Evolutionary conservation across 1,140 invertebrate species (phyloP), one percentile per base, ranked within the genome.

Genomic region (Camponotus pennsylvanicus): DNA sequence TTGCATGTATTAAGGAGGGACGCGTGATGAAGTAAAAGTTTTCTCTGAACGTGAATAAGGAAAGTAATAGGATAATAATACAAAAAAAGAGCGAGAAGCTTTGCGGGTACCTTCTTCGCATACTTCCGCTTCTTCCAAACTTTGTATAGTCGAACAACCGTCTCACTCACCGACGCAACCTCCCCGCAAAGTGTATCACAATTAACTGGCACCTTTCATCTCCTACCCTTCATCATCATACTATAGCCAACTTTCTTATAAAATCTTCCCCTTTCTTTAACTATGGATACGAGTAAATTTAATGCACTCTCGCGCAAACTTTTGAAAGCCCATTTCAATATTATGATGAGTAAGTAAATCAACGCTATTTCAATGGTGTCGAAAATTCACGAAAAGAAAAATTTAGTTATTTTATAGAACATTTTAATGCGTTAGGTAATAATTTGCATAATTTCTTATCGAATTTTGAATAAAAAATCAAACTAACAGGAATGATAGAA

Each of bases 181-280:
- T 93, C 4, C 92, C 94, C 88, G 89, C 82, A 92, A 93, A 94
- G 92, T 93, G 92, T 94, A 94, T 94, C 93, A 94, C 92, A 94
- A 94, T 94, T 94, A 94, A 92, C 91, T 92, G 85, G 86, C 88
- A 89, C 86, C 55, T 82, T 73, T 82, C 66, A 90, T 84, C 90
- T 88, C 88, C 91, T 49, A 55, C 55, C 15, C 49, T 52, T 52
- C 40, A 90, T 42, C 52, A 82, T 87, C 86, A 34, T 70, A 45
- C 27, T 18, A 52, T 11, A 73, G 37, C 73, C 27, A 82, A 82
- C 67, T 82, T 73, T 27, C 27, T 82, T 40, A 82, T 82, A 82
- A 82, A 82, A 82, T 73, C 86, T 80, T 86, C 75, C 86, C 83
- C 82, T 88, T 79, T 77, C 84, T 85, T 83, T 87, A 69, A 86